phyloP scores from a whole-genome alignment of 2,888 invertebrate species.

The Lithophane ornitopus region DNA sequence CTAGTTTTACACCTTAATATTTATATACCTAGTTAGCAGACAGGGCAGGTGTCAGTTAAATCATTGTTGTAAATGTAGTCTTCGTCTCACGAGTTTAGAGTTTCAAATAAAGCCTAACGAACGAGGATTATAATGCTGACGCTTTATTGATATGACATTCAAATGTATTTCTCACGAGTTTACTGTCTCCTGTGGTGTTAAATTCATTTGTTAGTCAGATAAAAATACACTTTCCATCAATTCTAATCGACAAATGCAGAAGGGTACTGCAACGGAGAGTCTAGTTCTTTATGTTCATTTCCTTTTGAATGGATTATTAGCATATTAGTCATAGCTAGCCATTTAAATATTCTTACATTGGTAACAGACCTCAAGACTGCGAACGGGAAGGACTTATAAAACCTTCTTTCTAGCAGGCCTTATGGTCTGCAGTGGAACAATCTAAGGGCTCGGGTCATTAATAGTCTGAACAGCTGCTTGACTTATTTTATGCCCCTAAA shows the following conservation, averaged over 20 bases:
- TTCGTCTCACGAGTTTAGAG: conserved; percentile 63
- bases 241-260: neutral
- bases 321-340: neutral
- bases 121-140: conserved; percentile 46
- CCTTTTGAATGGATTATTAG: neutral
- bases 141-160: conserved; percentile 42
- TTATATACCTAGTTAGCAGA: conserved; percentile 2
- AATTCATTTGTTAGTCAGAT: conserved; percentile 25
- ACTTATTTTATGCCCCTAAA: conserved; percentile 1
- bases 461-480: conserved; percentile 9
- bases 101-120: conserved; percentile 60
- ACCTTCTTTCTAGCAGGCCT: too few relatives aligned
- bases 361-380: neutral
- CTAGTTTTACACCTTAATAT: conserved; percentile 40
- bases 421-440: neutral
- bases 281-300: neutral
- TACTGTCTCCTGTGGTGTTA: conserved; percentile 32
- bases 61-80: conserved; percentile 21
- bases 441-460: neutral
- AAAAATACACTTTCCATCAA: neutral
- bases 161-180: conserved; percentile 62
- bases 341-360: neutral
- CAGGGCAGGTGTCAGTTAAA: conserved; percentile 47
- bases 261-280: neutral
- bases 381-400: neutral